Base-by-base conservation (phyloP, 2,797 vertebrate species). In the Ateles fusciceps region DNA sequence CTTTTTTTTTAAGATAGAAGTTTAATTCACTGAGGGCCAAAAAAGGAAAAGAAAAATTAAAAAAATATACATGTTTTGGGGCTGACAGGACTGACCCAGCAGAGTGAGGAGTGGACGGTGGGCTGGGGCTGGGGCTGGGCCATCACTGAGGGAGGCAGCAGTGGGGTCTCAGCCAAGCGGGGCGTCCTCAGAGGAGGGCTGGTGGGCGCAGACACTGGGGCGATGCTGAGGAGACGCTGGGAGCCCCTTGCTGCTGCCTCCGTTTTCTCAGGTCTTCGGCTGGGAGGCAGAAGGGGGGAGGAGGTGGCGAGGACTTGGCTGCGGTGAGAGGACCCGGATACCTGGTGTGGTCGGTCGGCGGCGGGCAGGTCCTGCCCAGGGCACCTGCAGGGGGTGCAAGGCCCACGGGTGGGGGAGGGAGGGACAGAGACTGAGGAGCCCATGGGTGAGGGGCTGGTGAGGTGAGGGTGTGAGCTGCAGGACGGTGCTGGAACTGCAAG, bases 291-390 rank as follows among this genome's bases (percentile, higher is more conserved):
- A 17, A 52, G 9, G 12, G 12, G n/a, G 57, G 21, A 10, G 11
- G 48, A 59, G 19, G 30, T 39, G 26, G 21, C 2, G 33, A 61
- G 57, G 64, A 13, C 33, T 21, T 17, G 46, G 10, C 28, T 5
- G 2, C 9, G 0, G 4, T 22, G 21, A 30, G 30, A 15, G 44
- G 42, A 28, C 28, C 19, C 12, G 13, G 42, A 2, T 5, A 19
- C 52, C 44, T 15, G 44, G 36, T 3, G 14, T 19, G 64, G 55
- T 44, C 24, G 1, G 13, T 48, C 39, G 14, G 85, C 26, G 14
- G 30, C 17, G 72, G 14, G 68, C 17, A 22, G 22, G 7, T 19
- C 30, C 24, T 17, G 19, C 3, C 30, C 30, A 64, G 61, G 30
- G 61, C 15, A 17, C 61, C 61, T 64, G 15, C 30, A n/a, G 30